Evolutionary conservation across 37 sponge, comb jelly and placozoan genomes (phyloP).

Genomic region (Petrosia ficiformis): DNA sequence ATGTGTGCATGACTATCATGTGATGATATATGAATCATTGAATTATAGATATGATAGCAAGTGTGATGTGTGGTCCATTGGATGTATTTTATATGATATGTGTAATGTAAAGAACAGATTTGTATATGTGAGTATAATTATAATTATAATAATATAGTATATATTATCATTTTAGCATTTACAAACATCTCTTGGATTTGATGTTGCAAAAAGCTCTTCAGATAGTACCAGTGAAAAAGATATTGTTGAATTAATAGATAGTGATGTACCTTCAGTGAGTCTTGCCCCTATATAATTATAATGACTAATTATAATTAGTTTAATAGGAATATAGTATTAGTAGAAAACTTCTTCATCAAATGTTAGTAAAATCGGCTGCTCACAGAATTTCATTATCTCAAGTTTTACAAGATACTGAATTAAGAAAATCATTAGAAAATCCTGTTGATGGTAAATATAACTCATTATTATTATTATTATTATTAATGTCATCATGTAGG

Average conservation of each 20-base stretch:
- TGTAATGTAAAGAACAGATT: conserved; percentile 39
- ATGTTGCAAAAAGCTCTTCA: conserved; percentile 32
- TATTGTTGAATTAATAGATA: conserved; percentile 33
- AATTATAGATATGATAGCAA: conserved; percentile 68
- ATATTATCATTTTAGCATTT: conserved; percentile 21
- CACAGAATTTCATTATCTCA: conserved; percentile 65
- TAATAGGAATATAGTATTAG: conserved; percentile 58
- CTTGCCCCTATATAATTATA: background rate
- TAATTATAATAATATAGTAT: background rate
- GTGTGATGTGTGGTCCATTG: conserved; percentile 96
- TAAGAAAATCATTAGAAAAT: conserved; percentile 56
- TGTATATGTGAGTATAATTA: conserved; percentile 59
- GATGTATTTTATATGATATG: conserved; percentile 93
- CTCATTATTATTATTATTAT: background rate
- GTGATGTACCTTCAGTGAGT: conserved; percentile 35
- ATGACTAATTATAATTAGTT: background rate
- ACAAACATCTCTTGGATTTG: conserved; percentile 18
- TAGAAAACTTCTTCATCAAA: conserved; percentile 48
- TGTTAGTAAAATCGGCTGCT: conserved; percentile 72
- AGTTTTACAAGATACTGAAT: conserved; percentile 64
- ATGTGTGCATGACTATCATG: background rate
- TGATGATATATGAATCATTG: background rate
- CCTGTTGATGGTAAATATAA: conserved; percentile 48
- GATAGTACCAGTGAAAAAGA: conserved; percentile 31
- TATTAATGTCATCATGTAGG: background rate